Evolutionary conservation across 2,113 vertebrate species (phyloP), one percentile per base, ranked within the genome.

Genomic region (Tetraodon nigroviridis): DNA sequence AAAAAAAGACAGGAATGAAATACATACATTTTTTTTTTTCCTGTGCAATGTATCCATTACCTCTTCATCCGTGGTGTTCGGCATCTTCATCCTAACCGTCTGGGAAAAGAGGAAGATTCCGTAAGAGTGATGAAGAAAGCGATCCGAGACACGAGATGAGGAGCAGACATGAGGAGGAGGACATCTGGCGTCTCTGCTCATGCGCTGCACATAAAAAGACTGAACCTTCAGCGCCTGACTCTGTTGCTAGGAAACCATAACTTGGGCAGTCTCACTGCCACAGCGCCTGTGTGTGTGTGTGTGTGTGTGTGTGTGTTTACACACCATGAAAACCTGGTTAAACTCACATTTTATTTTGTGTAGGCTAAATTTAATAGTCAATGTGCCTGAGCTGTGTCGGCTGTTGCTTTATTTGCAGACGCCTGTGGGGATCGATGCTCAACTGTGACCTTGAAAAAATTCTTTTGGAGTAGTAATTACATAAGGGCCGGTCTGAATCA

Each of bases 211-310:
- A 50, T 47, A 37, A 70, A 66, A 56, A 60, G 56, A 67, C 49
- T 51, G 61, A 75, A 51, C n/a, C 13, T 58, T 76, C 21, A 58
- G 81, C 76, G 81, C 50, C 70, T 61, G 56, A 67, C 50, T 80
- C 83, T 86, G 89, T 90, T 90, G 88, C 89, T 90, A 91, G 83
- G 90, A 86, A 82, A 91, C 90, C 1, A 78, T 68, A 82, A 77
- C 82, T 74, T 83, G 79, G 74, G 71, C 76, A 69, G 70, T 52
- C 66, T 72, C 63, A 59, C 15, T 0, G 18, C 56, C 66, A 60
- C 66, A 67, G 61, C 12, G 58, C 48, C 57, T 75, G 40, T 49
- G 17, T 59, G 45, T 50, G 29, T 20, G 22, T 58, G n/a, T 21
- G n/a, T 46, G 29, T 41, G 60, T 13, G 54, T 22, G 53, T 67